phyloP scores from a whole-genome alignment of 2,113 vertebrate genomes.

The Turnix velox region DNA sequence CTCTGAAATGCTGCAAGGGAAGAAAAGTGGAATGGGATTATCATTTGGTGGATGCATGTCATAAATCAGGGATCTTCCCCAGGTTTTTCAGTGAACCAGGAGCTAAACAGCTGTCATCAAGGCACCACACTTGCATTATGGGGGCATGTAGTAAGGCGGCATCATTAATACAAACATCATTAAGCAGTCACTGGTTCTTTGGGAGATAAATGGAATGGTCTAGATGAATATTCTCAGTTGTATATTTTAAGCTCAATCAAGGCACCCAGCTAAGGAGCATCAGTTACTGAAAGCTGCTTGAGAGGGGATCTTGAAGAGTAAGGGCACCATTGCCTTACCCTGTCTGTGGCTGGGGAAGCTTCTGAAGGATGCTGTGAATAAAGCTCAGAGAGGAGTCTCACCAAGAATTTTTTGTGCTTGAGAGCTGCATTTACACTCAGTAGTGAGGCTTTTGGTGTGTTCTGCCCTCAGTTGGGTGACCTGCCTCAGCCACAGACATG shows the following conservation, averaged over 20 bases:
- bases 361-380: fast-evolving
- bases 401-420: background rate
- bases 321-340: background rate
- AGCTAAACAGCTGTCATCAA: background rate
- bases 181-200: background rate
- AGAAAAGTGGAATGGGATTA: background rate
- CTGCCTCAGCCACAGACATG: background rate
- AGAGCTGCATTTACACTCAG: fast-evolving
- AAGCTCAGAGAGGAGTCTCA: fast-evolving
- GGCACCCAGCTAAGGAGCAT: background rate
- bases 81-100: background rate
- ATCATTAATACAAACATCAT: background rate
- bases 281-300: background rate
- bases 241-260: background rate
- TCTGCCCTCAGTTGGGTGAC: background rate
- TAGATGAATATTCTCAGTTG: background rate
- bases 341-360: too few species aligned
- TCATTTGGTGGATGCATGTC: background rate
- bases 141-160: background rate
- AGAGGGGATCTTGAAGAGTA: fast-evolving
- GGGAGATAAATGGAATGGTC: background rate
- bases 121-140: background rate
- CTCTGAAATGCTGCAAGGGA: background rate
- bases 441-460: background rate
- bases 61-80: background rate